phyloP scores from a whole-genome alignment of 2,888 invertebrate genomes.

The Cryptophagus acutangulus region DNA sequence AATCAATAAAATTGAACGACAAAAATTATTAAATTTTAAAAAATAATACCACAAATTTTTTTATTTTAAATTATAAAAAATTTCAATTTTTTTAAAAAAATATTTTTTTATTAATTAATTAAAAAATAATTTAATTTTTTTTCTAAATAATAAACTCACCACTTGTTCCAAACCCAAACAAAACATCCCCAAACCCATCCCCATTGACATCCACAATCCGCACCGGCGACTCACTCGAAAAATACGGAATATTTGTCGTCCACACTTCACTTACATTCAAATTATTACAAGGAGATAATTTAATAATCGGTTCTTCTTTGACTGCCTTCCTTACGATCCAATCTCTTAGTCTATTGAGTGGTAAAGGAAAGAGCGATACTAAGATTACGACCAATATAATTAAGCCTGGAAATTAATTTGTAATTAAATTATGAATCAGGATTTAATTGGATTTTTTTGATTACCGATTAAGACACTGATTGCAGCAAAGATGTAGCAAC shows the following conservation, averaged over 20 bases:
- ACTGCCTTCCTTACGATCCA: slow-evolving; percentile 50
- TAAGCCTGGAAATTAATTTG: slow-evolving; percentile 47
- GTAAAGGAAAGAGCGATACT: slow-evolving; percentile 61
- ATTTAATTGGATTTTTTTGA: not conserved
- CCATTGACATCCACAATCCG: slow-evolving; percentile 66
- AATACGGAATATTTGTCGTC: slow-evolving; percentile 62
- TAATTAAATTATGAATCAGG: not conserved
- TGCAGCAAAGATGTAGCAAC: slow-evolving; percentile 61
- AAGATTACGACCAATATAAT: slow-evolving; percentile 60
- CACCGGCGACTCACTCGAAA: slow-evolving; percentile 70
- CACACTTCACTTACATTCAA: slow-evolving; percentile 59
- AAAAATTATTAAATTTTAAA: too few relatives aligned
- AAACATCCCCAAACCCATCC: slow-evolving; percentile 66
- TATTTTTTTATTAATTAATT: too few relatives aligned
- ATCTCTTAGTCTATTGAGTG: slow-evolving; percentile 56
- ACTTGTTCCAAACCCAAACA: slow-evolving; percentile 77
- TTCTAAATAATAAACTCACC: not conserved
- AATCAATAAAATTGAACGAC: too few relatives aligned
- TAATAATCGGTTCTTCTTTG: slow-evolving; percentile 20
- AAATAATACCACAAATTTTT: too few relatives aligned
- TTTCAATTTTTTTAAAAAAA: too few relatives aligned
- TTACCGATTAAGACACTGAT: slow-evolving; percentile 55
- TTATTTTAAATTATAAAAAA: too few relatives aligned
- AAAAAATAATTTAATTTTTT: too few relatives aligned
- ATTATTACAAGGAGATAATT: slow-evolving; percentile 57